These are phyloP conservation scores for Actinia tenebrosa DNA, from an alignment of 64 coral and sea anemone genomes.

Conservation along the genomic window DNA sequence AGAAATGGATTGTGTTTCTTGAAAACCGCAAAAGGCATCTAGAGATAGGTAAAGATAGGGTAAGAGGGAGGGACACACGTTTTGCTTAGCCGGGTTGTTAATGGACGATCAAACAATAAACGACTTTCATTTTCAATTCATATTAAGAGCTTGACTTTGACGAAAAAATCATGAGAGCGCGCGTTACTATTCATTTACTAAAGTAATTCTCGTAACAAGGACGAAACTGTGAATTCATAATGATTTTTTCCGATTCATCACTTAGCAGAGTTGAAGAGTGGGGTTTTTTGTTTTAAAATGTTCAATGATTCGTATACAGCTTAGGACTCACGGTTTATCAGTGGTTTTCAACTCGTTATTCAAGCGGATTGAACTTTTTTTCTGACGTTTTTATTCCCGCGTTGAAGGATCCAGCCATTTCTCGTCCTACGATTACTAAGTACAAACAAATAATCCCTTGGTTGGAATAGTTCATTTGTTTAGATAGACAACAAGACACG, in stretches of 20 bases:
- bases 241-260: not conserved
- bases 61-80: constrained; percentile 2
- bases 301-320: not conserved
- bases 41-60: constrained; percentile 7
- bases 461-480: not conserved
- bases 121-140: not conserved
- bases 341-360: not conserved
- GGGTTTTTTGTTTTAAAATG: not conserved
- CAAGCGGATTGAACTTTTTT: not conserved
- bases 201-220: not conserved
- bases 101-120: constrained; percentile 3
- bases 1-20: not conserved
- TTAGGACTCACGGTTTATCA: not conserved
- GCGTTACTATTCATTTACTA: not conserved
- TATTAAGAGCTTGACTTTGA: not conserved
- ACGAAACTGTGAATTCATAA: not conserved
- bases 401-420: not conserved
- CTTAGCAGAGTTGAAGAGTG: not conserved
- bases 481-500: not conserved
- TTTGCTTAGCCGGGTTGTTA: not conserved
- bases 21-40: constrained; percentile 18
- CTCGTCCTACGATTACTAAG: not conserved
- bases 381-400: not conserved
- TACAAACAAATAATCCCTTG: too few species aligned
- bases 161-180: not conserved